phyloP scores from a whole-genome alignment of 2,888 invertebrate species.

The Orgyia antiqua region DNA sequence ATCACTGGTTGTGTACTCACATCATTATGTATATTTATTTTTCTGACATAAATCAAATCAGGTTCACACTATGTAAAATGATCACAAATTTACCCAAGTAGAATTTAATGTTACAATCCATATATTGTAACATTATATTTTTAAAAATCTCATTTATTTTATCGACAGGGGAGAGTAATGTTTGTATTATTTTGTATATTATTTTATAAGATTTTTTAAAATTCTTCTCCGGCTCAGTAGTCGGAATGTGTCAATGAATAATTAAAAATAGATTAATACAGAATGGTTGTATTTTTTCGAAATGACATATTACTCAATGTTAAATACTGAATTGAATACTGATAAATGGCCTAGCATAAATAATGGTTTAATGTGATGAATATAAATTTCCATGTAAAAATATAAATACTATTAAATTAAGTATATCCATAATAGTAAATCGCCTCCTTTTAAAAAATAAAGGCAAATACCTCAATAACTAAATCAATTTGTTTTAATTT shows the following conservation, averaged over 20 bases:
- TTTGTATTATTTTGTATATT: constrained; percentile 79
- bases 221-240: constrained; percentile 45
- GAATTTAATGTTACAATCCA: constrained; percentile 56
- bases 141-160: constrained; percentile 64
- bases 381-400: constrained; percentile 74
- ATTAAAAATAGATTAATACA: constrained; percentile 59
- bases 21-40: constrained; percentile 71
- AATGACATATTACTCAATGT: constrained; percentile 57
- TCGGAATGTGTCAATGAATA: constrained; percentile 49
- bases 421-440: constrained; percentile 74
- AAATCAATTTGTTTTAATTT: constrained; percentile 59
- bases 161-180: constrained; percentile 56
- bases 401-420: constrained; percentile 74
- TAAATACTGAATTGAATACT: constrained; percentile 63
- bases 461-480: constrained; percentile 75
- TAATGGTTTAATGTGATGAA: constrained; percentile 71
- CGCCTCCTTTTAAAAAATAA: constrained; percentile 74
- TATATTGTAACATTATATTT: too few species aligned
- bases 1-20: constrained; percentile 68
- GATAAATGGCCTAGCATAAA: constrained; percentile 71
- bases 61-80: constrained; percentile 58
- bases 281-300: constrained; percentile 74
- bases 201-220: constrained; percentile 70
- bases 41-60: constrained; percentile 62
- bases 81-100: constrained; percentile 58